Evolutionary conservation across 1,140 invertebrate species (phyloP).

Genomic region (Euura saliciscinereae): DNA sequence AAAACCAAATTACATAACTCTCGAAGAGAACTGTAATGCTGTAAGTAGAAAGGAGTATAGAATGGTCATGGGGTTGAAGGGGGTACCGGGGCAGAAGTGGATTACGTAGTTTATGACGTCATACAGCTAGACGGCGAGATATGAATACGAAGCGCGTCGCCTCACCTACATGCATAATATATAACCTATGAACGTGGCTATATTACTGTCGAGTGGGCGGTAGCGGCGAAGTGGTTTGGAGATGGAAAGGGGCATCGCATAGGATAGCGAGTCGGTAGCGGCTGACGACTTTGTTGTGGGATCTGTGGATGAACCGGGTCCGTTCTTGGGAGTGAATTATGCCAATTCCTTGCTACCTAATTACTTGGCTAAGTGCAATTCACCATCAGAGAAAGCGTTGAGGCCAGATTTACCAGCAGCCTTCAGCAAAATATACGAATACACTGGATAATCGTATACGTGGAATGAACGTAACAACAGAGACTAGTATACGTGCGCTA

Average conservation of each 20-base stretch:
- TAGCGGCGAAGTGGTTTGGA: not conserved
- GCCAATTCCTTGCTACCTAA: conserved; percentile 3
- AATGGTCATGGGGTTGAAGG: no score
- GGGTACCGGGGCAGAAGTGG: not conserved
- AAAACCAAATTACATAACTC: conserved; percentile 33
- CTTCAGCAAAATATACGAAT: no score
- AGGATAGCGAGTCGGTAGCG: not conserved
- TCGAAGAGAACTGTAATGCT: not conserved
- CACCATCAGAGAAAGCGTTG: no score
- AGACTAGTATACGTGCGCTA: not conserved
- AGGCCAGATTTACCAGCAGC: no score
- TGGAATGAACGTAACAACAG: not conserved
- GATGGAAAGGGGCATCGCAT: not conserved
- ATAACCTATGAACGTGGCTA: conserved; percentile 23
- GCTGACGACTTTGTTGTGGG: not conserved
- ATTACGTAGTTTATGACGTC: conserved; percentile 24
- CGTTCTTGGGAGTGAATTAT: not conserved
- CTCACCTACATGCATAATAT: conserved; percentile 25
- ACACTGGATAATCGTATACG: not conserved
- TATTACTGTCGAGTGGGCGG: conserved; percentile 17
- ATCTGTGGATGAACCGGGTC: not conserved
- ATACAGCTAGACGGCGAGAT: conserved; percentile 16
- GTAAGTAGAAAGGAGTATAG: no score
- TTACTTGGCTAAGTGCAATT: conserved; percentile 1
- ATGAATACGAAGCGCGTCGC: conserved; percentile 22